These are phyloP conservation scores for Verasper variegatus DNA, from an alignment of 2,113 vertebrate genomes.

Conservation along the genomic window DNA sequence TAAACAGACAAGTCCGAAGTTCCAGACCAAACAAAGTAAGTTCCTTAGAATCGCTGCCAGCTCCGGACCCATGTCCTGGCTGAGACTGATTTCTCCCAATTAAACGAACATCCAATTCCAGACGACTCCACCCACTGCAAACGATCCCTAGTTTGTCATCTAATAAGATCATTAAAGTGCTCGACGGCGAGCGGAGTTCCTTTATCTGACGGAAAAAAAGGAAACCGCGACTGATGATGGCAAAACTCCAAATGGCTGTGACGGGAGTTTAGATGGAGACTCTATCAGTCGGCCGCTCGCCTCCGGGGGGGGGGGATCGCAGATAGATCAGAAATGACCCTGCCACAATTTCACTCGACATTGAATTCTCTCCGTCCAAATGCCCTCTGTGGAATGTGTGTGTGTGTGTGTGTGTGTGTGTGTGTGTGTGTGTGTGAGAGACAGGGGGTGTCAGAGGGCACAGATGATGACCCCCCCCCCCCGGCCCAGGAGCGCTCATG, in stretches of 20 bases:
- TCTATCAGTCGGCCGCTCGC: background rate
- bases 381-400: background rate
- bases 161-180: background rate
- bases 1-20: too few relatives aligned
- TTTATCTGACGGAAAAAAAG: background rate
- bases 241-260: background rate
- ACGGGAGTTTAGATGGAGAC: background rate
- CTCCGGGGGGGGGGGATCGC: background rate
- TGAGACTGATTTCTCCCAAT: background rate
- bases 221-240: background rate
- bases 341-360: background rate
- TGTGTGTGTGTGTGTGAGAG: background rate
- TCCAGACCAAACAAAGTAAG: too few relatives aligned
- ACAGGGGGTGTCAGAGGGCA: background rate
- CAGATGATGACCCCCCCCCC: background rate
- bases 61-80: too few relatives aligned
- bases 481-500: background rate
- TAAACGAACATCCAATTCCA: background rate
- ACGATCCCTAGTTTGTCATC: background rate
- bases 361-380: background rate
- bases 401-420: too few relatives aligned
- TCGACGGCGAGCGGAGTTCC: background rate
- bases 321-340: background rate
- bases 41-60: too few relatives aligned
- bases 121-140: background rate